A percentile compares a stretch with the other conserved stretches of the same genome.
These are phyloP conservation scores for Drosophila chauvacae DNA, from an alignment of 1,140 invertebrate species.

Conservation along the genomic window DNA sequence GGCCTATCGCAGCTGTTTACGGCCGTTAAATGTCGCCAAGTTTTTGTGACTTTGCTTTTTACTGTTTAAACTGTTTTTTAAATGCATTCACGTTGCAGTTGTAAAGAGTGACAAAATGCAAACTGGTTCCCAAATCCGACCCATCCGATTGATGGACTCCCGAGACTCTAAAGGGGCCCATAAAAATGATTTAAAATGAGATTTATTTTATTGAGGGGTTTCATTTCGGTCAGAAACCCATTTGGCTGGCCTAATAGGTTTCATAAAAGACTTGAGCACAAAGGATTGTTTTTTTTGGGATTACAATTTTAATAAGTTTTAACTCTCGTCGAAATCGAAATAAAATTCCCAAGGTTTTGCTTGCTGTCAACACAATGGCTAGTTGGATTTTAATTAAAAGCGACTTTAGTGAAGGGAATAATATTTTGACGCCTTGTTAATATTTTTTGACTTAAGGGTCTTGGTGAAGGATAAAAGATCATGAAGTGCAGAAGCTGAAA, in stretches of 20 bases:
- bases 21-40: constrained; percentile 76
- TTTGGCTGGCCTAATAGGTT: constrained; percentile 31
- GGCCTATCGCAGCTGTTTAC: constrained; percentile 50
- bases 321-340: constrained; percentile 4
- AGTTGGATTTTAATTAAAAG: constrained; percentile 27
- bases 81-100: constrained; percentile 71
- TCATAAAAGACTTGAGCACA: constrained; percentile 16
- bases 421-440: constrained; percentile 28
- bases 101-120: constrained; percentile 55
- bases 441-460: constrained; percentile 14
- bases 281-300: neutral
- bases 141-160: constrained; percentile 21
- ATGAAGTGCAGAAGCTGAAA: neutral
- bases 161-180: constrained; percentile 19
- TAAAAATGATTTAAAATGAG: constrained; percentile 74
- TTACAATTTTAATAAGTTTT: constrained; percentile 24
- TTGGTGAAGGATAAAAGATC: constrained; percentile 8
- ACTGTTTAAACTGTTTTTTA: constrained; percentile 60
- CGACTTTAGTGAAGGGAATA: constrained; percentile 30
- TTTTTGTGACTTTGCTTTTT: constrained; percentile 54
- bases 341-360: constrained; percentile 22
- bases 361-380: constrained; percentile 19
- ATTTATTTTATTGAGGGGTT: constrained; percentile 18
- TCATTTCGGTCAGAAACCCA: constrained; percentile 23
- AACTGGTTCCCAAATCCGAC: constrained; percentile 62